phyloP scores from a whole-genome alignment of 1,140 invertebrate species.

The Sminthurides bifidus region DNA sequence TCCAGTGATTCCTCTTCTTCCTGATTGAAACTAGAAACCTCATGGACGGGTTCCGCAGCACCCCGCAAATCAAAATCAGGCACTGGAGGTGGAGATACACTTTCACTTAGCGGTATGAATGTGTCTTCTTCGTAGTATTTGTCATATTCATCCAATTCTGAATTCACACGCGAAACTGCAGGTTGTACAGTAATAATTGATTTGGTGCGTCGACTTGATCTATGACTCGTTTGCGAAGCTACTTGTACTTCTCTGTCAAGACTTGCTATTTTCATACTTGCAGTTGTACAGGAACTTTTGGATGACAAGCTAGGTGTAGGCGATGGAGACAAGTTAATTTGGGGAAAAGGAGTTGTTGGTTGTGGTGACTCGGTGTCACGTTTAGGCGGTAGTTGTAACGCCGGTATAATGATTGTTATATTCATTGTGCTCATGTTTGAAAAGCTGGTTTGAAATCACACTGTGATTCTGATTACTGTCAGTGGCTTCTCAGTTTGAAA shows the following conservation, averaged over 20 bases:
- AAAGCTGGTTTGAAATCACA: no score
- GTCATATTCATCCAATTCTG: background rate
- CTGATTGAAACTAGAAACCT: no score
- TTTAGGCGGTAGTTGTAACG: constrained; percentile 23
- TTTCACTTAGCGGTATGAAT: background rate
- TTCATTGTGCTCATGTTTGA: constrained; percentile 29
- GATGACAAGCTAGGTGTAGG: constrained; percentile 10
- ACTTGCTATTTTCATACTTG: constrained; percentile 1
- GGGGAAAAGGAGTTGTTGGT: constrained; percentile 31
- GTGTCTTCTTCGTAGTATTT: constrained; percentile 1
- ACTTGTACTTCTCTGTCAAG: no score
- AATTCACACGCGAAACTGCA: no score
- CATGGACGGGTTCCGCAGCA: no score
- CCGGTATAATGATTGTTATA: constrained; percentile 32
- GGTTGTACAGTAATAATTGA: no score
- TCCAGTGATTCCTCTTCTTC: no score
- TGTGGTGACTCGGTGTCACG: constrained; percentile 19
- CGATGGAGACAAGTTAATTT: constrained; percentile 24
- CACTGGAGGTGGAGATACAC: background rate
- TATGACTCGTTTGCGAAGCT: background rate
- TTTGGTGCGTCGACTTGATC: background rate
- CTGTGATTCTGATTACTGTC: no score
- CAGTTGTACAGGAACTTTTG: constrained; percentile 1
- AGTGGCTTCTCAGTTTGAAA: no score
- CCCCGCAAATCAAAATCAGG: background rate